Percentiles rank a stretch among this genome's conserved stretches.
Evolutionary conservation across 2,888 invertebrate genomes (phyloP).

Genomic region (Boloria euphrosyne): DNA sequence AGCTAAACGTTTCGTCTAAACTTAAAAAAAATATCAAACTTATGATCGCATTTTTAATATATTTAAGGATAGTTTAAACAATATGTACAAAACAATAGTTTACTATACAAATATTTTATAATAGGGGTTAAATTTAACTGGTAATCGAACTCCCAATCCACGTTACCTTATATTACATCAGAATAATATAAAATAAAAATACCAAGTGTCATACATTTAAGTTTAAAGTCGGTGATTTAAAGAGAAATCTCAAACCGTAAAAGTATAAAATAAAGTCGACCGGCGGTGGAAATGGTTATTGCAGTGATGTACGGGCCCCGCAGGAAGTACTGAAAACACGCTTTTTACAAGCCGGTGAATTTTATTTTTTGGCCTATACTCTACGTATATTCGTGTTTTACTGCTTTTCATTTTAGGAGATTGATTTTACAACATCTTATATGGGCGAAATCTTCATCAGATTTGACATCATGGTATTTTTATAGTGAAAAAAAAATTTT

Average conservation of each 20-base stretch:
- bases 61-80: too few relatives aligned
- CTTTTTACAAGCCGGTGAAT: slow-evolving; percentile 56
- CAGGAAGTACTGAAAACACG: slow-evolving; percentile 56
- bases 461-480: not conserved
- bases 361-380: slow-evolving; percentile 23
- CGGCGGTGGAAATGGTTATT: slow-evolving; percentile 52
- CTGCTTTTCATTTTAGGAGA: slow-evolving; percentile 3
- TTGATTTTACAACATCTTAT: slow-evolving; percentile 2
- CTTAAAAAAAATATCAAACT: too few relatives aligned
- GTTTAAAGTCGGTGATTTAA: slow-evolving; percentile 22
- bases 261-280: slow-evolving; percentile 41
- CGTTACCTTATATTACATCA: too few relatives aligned
- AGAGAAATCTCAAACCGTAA: slow-evolving; percentile 38
- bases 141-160: too few relatives aligned
- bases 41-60: too few relatives aligned
- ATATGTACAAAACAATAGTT: too few relatives aligned
- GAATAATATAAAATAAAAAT: too few relatives aligned
- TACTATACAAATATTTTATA: too few relatives aligned
- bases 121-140: too few relatives aligned
- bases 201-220: slow-evolving; percentile 11
- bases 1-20: too few relatives aligned
- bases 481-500: not conserved
- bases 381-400: slow-evolving; percentile 13
- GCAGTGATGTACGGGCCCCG: slow-evolving; percentile 51
- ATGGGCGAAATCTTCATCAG: not conserved